These are phyloP conservation scores for Synanthedon myopaeformis DNA, from an alignment of 2,888 invertebrate genomes.

Conservation along the genomic window DNA sequence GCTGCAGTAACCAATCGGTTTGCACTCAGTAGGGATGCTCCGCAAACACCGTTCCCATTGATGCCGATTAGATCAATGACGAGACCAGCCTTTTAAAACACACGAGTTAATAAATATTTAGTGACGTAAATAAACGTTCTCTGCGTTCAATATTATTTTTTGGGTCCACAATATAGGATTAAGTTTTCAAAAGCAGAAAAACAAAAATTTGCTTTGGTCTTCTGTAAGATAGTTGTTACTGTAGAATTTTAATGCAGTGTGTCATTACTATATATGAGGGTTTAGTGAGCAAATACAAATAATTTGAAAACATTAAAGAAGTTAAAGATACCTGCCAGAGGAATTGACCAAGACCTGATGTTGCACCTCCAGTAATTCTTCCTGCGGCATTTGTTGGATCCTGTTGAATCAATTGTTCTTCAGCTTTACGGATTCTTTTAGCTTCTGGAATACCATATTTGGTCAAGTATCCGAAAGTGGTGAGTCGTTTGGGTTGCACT, in stretches of 20 bases:
- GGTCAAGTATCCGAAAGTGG: conserved; percentile 20
- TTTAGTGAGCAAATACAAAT: not conserved
- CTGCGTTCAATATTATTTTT: too few species aligned
- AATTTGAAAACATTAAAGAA: too few species aligned
- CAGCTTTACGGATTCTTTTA: conserved; percentile 25
- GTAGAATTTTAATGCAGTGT: too few species aligned
- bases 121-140: not conserved
- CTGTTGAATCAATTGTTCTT: conserved; percentile 18
- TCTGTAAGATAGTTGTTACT: too few species aligned
- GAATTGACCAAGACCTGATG: conserved; percentile 21
- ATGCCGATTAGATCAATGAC: conserved; percentile 18
- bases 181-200: too few species aligned
- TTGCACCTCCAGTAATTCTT: conserved; percentile 33
- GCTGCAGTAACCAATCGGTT: conserved; percentile 34
- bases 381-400: not conserved
- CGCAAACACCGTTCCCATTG: conserved; percentile 26
- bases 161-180: too few species aligned
- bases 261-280: too few species aligned
- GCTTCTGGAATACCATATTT: conserved; percentile 28
- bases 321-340: conserved; percentile 28
- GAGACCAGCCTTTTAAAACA: conserved; percentile 22
- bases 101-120: not conserved
- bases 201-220: too few species aligned
- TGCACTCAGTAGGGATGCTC: conserved; percentile 26
- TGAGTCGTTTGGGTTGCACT: conserved; percentile 1